These are phyloP conservation scores for Venustoraphidia nigricollis DNA, from an alignment of 2,888 invertebrate genomes.

Conservation along the genomic window DNA sequence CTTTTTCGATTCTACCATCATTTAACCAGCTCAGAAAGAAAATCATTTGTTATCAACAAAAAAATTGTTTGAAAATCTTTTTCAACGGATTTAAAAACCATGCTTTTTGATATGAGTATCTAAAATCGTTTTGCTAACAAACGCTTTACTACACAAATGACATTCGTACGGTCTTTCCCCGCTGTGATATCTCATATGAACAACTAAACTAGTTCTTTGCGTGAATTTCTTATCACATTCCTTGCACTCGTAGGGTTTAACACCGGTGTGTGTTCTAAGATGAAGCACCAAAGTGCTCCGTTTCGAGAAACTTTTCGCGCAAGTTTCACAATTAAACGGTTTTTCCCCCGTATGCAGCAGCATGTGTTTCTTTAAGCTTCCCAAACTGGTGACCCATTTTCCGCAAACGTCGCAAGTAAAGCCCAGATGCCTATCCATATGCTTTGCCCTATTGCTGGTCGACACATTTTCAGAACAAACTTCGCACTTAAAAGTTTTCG, in stretches of 20 bases:
- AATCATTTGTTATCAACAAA: too few species aligned
- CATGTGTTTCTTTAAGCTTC: slow-evolving; percentile 18
- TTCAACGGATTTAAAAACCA: too few species aligned
- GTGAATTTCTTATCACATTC: slow-evolving; percentile 9
- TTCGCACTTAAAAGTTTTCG: too few species aligned
- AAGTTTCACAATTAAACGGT: slow-evolving; percentile 3
- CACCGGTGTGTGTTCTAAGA: too few species aligned
- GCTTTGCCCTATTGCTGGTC: too few species aligned
- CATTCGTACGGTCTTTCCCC: slow-evolving; percentile 19
- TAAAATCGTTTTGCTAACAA: slow-evolving; percentile 5
- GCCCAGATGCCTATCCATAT: too few species aligned
- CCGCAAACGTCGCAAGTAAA: too few species aligned
- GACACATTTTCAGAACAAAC: not conserved
- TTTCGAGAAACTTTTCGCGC: slow-evolving; percentile 13
- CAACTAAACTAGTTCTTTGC: slow-evolving; percentile 11
- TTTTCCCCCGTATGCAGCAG: slow-evolving; percentile 21
- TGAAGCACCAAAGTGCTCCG: too few species aligned
- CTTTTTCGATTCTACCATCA: too few species aligned
- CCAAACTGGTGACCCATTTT: slow-evolving; percentile 1
- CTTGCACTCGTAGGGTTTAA: too few species aligned
- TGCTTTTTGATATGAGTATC: slow-evolving; percentile 4
- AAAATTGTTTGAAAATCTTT: too few species aligned
- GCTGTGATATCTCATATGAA: slow-evolving; percentile 12
- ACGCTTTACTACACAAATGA: slow-evolving; percentile 7
- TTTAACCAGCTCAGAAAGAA: too few species aligned